Evolutionary conservation across 2,797 vertebrate genomes (phyloP).

Genomic region (Hypotaenidia okinawae): DNA sequence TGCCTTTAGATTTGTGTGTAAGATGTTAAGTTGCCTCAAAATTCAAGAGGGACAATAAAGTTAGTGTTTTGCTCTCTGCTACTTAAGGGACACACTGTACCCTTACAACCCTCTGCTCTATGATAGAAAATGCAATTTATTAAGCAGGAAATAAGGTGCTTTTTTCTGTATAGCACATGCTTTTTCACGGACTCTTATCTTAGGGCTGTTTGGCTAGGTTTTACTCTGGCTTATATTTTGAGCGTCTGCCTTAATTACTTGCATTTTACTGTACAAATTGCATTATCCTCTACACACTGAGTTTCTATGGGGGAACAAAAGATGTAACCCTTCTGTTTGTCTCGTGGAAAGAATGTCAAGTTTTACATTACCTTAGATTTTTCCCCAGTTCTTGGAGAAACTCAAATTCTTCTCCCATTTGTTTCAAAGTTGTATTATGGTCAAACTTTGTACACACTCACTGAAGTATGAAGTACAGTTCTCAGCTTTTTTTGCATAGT

Average conservation of each 20-base stretch:
- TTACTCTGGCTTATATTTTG: background rate
- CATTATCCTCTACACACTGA: background rate
- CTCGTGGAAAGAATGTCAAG: background rate
- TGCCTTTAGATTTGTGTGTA: background rate
- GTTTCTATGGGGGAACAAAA: background rate
- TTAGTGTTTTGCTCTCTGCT: background rate
- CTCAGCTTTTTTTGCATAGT: background rate
- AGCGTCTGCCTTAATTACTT: background rate
- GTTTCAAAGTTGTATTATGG: background rate
- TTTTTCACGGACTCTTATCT: background rate
- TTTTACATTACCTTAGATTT: background rate
- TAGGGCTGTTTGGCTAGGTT: background rate
- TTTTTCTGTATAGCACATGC: background rate
- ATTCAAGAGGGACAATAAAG: background rate
- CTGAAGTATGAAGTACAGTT: background rate
- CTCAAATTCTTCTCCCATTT: background rate
- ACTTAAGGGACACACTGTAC: fast-evolving
- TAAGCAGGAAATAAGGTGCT: background rate
- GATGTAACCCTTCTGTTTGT: background rate
- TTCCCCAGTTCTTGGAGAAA: background rate
- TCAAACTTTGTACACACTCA: background rate
- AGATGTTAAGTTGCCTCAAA: background rate
- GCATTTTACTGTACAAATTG: background rate
- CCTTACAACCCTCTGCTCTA: background rate
- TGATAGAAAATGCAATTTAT: background rate